phyloP scores from a whole-genome alignment of 2,113 vertebrate species.

The Hippocampus zosterae region DNA sequence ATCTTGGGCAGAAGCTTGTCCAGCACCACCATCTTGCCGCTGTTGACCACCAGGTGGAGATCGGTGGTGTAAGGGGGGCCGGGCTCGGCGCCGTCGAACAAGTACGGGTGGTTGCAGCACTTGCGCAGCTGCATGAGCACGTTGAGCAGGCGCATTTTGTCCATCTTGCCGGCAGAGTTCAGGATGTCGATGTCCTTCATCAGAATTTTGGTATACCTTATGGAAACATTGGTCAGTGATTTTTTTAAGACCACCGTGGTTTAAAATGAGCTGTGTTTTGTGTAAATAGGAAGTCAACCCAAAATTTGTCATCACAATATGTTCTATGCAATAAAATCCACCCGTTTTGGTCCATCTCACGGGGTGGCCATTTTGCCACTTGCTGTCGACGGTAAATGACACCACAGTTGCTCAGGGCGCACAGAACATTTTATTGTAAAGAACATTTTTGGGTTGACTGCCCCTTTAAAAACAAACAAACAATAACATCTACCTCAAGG shows the following conservation, averaged over 20 bases:
- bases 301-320: too few species aligned
- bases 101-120: slow-evolving; percentile 95
- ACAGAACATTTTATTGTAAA: too few species aligned
- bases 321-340: too few species aligned
- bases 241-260: not conserved
- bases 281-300: too few species aligned
- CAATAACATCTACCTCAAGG: not conserved
- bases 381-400: too few species aligned
- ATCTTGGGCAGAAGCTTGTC: slow-evolving; percentile 93
- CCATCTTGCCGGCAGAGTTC: slow-evolving; percentile 94
- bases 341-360: too few species aligned
- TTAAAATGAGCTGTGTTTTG: too few species aligned
- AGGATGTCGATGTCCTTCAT: slow-evolving; percentile 99
- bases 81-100: slow-evolving; percentile 95
- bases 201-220: slow-evolving; percentile 93
- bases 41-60: slow-evolving; percentile 93
- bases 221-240: not conserved
- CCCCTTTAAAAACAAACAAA: too few species aligned
- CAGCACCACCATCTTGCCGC: slow-evolving; percentile 95
- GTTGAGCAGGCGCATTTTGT: slow-evolving; percentile 95
- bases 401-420: too few species aligned
- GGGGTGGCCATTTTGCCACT: too few species aligned
- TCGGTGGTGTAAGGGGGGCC: slow-evolving; percentile 97
- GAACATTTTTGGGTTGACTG: too few species aligned
- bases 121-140: slow-evolving; percentile 97